phyloP scores from a whole-genome alignment of 1,140 invertebrate genomes.

The Cydia amplana region DNA sequence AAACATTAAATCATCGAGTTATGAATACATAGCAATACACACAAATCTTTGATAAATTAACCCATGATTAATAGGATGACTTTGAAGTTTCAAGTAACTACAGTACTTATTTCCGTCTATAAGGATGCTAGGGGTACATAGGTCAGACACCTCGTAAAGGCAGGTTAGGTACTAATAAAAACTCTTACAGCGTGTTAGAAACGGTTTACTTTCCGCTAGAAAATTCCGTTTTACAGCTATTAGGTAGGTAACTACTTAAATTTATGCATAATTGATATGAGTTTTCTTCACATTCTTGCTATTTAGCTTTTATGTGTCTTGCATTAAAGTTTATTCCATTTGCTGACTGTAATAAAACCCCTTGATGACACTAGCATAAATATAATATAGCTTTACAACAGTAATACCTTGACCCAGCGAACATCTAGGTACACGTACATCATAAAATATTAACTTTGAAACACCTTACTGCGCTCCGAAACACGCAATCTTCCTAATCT shows the following conservation, averaged over 20 bases:
- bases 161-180: slow-evolving; percentile 6
- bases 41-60: too few relatives aligned
- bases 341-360: not conserved
- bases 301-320: too few relatives aligned
- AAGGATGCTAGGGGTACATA: not conserved
- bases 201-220: not conserved
- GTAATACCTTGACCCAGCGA: not conserved
- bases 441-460: slow-evolving; percentile 1
- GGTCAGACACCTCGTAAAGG: not conserved
- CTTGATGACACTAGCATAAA: not conserved
- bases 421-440: too few relatives aligned
- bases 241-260: too few relatives aligned
- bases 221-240: not conserved
- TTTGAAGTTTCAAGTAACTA: too few relatives aligned
- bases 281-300: too few relatives aligned
- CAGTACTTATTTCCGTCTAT: slow-evolving; percentile 1
- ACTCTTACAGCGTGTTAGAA: not conserved
- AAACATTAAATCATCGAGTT: too few relatives aligned
- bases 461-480: not conserved
- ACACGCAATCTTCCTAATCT: slow-evolving; percentile 20
- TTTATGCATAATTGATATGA: too few relatives aligned
- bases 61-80: too few relatives aligned
- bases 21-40: too few relatives aligned
- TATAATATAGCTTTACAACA: not conserved
- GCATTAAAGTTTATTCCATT: not conserved